Evolutionary conservation across 2,797 vertebrate species (phyloP), one percentile per base, ranked within the genome.

Genomic region (Pagetopsis macropterus): DNA sequence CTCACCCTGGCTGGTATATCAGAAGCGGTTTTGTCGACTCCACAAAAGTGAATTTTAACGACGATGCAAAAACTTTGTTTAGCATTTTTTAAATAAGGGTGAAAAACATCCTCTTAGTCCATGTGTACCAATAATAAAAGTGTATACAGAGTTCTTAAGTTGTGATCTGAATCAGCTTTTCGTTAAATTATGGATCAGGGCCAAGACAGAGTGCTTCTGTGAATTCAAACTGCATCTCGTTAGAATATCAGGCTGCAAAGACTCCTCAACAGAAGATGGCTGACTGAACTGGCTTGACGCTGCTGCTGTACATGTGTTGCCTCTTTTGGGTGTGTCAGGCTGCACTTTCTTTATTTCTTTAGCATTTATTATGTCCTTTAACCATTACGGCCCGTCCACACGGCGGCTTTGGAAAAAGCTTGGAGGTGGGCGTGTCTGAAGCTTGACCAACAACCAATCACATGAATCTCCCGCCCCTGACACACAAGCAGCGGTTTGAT

Each of bases 161-260:
- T 76, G 56, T 62, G 69, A 44, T 75, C 66, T 78, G 79, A 76
- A 83, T 79, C 76, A 74, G 76, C 76, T 82, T 77, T 72, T 71
- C 44, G 64, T 79, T 78, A 79, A 89, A 86, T 78, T 79, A 78
- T 82, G 73, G 76, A 84, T 84, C 61, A 76, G 62, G 82, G 72
- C 75, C 65, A 71, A 61, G 64, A 55, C 31, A 40, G 23, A 64
- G 54, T 21, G 68, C 52, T 57, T 23, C 44, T 52, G 73, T 71
- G 60, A 74, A 63, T 75, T 78, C 33, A 81, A 52, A 78, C 75
- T 19, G 49, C 31, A 54, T 46, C 63, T 70, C 44, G 63, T 70
- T 58, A 64, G 63, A 71, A 57, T 41, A 70, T 15, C 31, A 52
- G 57, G 23, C 61, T 62, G 68, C 41, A 54, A 37, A 54, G 43